Evolutionary conservation across 2,113 vertebrate species (phyloP).

Genomic region (Passer montanus): DNA sequence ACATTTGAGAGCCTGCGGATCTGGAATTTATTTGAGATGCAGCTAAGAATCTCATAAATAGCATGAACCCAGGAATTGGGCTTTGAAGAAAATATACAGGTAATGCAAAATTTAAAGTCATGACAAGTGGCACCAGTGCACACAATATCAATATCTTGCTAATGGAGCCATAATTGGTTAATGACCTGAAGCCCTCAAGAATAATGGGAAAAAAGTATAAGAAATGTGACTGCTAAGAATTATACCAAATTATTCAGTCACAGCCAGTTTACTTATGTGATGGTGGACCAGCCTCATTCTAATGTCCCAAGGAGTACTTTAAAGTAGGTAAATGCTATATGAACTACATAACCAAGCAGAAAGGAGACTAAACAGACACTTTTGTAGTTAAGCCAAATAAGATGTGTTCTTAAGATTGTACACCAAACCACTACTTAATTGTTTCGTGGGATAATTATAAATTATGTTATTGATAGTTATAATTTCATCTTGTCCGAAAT

Average conservation of each 20-base stretch:
- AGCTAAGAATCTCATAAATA: slow-evolving; percentile 30
- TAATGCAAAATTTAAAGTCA: not conserved
- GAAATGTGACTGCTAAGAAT: not conserved
- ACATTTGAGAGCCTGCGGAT: not conserved
- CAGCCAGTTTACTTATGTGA: not conserved
- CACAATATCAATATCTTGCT: not conserved
- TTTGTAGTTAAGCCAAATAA: not conserved
- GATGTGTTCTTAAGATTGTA: not conserved
- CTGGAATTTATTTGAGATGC: slow-evolving; percentile 21
- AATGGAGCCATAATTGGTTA: slow-evolving; percentile 9
- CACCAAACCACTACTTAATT: not conserved
- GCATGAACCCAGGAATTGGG: not conserved
- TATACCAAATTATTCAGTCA: not conserved
- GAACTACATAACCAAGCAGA: not conserved
- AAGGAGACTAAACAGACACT: not conserved
- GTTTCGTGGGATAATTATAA: not conserved
- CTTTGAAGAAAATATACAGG: slow-evolving; percentile 29
- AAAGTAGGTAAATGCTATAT: not conserved
- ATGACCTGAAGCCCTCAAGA: not conserved
- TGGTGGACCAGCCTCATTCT: not conserved
- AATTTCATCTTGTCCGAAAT: not conserved
- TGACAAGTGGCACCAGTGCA: not conserved
- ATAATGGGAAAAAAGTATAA: not conserved
- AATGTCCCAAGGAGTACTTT: not conserved
- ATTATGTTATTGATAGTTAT: not conserved